Percentiles rank a stretch among this genome's conserved stretches.
Evolutionary conservation across 1,140 invertebrate species (phyloP).

Genomic region (Hycleus phaleratus): DNA sequence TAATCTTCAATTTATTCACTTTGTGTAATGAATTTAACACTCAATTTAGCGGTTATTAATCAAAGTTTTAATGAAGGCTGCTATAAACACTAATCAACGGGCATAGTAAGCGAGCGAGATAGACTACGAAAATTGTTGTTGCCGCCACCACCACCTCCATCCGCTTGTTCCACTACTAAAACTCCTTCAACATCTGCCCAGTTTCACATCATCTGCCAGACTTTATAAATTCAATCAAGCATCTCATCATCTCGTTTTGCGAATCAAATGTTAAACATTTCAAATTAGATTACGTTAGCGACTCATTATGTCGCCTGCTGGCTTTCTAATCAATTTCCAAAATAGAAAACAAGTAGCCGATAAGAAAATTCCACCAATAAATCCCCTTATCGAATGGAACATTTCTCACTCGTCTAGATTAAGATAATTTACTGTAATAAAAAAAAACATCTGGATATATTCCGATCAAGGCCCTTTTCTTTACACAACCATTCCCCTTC

Average conservation of each 20-base stretch:
- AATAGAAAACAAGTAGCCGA: neutral
- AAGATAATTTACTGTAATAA: too few species aligned
- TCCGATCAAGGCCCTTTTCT: too few species aligned
- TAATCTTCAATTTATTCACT: slow-evolving; percentile 48
- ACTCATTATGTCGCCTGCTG: slow-evolving; percentile 15
- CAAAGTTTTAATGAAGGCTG: slow-evolving; percentile 44
- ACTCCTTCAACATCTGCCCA: slow-evolving; percentile 20
- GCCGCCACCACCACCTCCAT: neutral
- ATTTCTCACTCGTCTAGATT: too few species aligned
- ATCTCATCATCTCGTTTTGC: slow-evolving; percentile 11
- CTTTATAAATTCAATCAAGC: slow-evolving; percentile 16
- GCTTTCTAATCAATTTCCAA: slow-evolving; percentile 1
- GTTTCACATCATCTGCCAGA: slow-evolving; percentile 17
- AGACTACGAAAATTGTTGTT: neutral
- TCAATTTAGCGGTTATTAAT: slow-evolving; percentile 47
- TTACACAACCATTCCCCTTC: too few species aligned
- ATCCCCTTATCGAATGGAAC: too few species aligned
- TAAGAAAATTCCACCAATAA: too few species aligned
- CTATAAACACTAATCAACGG: slow-evolving; percentile 35
- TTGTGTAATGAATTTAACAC: slow-evolving; percentile 47
- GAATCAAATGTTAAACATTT: slow-evolving; percentile 14
- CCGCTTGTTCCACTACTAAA: neutral
- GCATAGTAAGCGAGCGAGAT: slow-evolving; percentile 6
- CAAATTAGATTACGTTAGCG: slow-evolving; percentile 16
- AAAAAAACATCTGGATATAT: too few species aligned